Conservation (phyloP, 2,888 invertebrate species). For the Sesamia inferens region DNA sequence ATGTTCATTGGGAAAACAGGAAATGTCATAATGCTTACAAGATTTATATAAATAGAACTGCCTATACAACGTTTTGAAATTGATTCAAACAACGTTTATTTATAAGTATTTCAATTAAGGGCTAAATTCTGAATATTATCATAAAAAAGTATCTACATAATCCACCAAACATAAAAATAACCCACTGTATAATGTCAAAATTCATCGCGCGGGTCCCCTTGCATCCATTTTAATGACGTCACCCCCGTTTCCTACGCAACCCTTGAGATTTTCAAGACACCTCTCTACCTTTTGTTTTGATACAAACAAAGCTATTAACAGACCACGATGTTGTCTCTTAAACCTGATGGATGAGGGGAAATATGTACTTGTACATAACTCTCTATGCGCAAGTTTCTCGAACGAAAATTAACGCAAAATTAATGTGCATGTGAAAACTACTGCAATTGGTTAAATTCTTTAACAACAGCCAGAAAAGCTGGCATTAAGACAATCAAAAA, state of each 20-base stretch:
- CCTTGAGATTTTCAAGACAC: slow-evolving; percentile 74
- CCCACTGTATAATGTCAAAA: slow-evolving; percentile 76
- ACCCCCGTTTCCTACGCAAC: slow-evolving; percentile 74
- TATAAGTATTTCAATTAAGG: not conserved
- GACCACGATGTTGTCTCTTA: slow-evolving; percentile 17
- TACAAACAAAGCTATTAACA: slow-evolving; percentile 60
- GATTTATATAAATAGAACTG: not conserved
- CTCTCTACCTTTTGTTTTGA: slow-evolving; percentile 72
- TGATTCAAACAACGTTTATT: not conserved
- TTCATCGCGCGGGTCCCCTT: slow-evolving; percentile 70
- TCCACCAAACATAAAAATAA: slow-evolving; percentile 24
- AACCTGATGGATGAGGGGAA: not conserved
- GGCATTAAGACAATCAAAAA: not conserved
- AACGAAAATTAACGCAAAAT: not conserved
- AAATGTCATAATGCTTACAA: not conserved
- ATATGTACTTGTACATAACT: not conserved
- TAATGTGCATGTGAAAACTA: not conserved
- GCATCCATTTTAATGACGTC: slow-evolving; percentile 85
- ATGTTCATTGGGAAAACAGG: slow-evolving; percentile 25
- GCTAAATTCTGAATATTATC: not conserved
- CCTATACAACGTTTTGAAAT: not conserved
- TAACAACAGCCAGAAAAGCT: not conserved
- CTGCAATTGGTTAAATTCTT: not conserved
- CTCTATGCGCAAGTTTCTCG: not conserved
- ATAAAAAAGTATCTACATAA: too few relatives aligned